Base-by-base conservation (phyloP, 2,113 vertebrate genomes). In the Pomatorhinus ruficollis region DNA sequence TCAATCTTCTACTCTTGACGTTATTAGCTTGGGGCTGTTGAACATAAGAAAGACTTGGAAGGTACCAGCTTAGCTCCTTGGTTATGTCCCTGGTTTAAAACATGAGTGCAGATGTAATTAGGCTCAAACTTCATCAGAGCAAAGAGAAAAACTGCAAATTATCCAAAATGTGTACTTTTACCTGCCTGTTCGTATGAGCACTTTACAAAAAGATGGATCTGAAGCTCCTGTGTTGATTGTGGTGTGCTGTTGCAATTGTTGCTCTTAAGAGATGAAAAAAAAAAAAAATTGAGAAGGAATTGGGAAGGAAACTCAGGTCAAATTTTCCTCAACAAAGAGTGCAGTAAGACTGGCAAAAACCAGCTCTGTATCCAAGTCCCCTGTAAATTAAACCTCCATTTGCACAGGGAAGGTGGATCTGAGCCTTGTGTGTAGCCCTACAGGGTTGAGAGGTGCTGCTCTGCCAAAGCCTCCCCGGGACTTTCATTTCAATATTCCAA, bases 171-270 rank as follows among this genome's bases (percentile, higher is more conserved):
- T 13, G 11, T 27, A 1, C 14, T 80, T 50, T 15, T 33, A 35
- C 18, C 27, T 63, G 18, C 3, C 0, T 45, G 22, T 37, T 72
- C 13, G 2, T 53, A 17, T 0, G 15, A 57, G 5, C 5, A 6
- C 15, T 69, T 83, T 37, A 33, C 28, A 31, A n/a, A 80, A 63
- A 18, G 31, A 22, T 7, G 4, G 20, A 22, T 33, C 19, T 0
- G 0, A 75, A 68, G 17, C 8, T 72, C 11, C 2, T 6, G 22
- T 21, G 28, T 25, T 44, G 24, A 5, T 30, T 54, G 56, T 2
- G 2, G 16, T 35, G 20, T 60, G 44, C 20, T 28, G 17, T 24
- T 89, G n/a, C 24, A 40, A 0, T n/a, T 57, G 16, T 13, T 3
- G 1, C n/a, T 69, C 17, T 18, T 37, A 30, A 31, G 60, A 69